Evolutionary conservation across 2,113 vertebrate species (phyloP).

Genomic region (Erythrocercus mccallii): DNA sequence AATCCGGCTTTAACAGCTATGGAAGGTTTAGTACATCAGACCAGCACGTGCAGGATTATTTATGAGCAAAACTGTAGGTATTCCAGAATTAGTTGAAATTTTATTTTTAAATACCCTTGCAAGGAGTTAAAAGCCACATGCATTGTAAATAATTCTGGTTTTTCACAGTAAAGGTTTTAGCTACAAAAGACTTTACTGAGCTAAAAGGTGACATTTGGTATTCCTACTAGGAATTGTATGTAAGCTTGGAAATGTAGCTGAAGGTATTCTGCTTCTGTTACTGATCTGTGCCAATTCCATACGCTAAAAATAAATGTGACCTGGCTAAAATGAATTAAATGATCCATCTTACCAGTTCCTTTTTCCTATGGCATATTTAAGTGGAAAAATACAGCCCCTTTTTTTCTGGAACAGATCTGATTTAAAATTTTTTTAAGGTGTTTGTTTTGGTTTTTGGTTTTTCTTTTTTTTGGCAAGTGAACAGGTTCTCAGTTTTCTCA

Average conservation of each 20-base stretch:
- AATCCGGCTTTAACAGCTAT: neutral
- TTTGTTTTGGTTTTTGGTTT: neutral
- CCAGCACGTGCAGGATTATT: neutral
- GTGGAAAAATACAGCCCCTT: slow-evolving; percentile 40
- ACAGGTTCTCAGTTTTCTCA: neutral
- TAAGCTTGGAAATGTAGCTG: neutral
- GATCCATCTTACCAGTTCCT: slow-evolving; percentile 27
- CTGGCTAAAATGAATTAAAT: slow-evolving; percentile 37
- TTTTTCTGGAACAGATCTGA: neutral
- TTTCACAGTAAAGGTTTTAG: neutral
- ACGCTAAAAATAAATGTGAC: slow-evolving; percentile 63
- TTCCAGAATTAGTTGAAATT: neutral
- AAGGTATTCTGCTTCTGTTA: slow-evolving; percentile 25
- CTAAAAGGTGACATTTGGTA: neutral
- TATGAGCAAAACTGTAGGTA: neutral
- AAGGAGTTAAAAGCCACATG: neutral
- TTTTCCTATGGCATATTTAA: slow-evolving; percentile 50
- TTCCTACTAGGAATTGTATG: neutral
- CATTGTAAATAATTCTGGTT: neutral
- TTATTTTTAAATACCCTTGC: neutral
- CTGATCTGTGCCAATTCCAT: slow-evolving; percentile 3
- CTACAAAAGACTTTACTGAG: neutral
- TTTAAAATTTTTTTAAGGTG: neutral
- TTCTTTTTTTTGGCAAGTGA: neutral
- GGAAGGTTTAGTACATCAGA: neutral